Percentiles rank a stretch among this genome's conserved stretches.
Evolutionary conservation across 2,888 invertebrate species (phyloP).

Genomic region (Acholoe squamosa): DNA sequence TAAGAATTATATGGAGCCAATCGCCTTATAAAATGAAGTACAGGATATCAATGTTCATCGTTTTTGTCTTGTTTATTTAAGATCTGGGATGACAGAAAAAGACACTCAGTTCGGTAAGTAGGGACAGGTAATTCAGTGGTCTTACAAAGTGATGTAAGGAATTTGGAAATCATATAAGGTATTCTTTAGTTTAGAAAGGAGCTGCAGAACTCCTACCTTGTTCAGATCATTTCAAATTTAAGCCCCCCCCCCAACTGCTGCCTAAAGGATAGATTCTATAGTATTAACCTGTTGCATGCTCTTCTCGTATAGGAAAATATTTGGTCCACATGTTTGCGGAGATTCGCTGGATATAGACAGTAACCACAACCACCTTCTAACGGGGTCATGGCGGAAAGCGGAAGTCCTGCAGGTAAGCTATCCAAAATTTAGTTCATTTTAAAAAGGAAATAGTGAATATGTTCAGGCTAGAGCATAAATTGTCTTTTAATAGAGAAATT

Average conservation of each 20-base stretch:
- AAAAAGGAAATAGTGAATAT: not conserved
- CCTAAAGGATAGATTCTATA: too few species aligned
- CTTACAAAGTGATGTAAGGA: too few species aligned
- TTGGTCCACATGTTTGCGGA: conserved; percentile 83
- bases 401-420: conserved; percentile 36
- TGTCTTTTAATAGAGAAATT: not conserved
- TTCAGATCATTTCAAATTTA: too few species aligned
- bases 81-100: conserved; percentile 81
- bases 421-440: not conserved
- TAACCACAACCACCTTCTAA: conserved; percentile 82
- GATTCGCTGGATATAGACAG: conserved; percentile 83
- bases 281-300: not conserved
- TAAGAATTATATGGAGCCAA: too few species aligned
- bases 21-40: too few species aligned
- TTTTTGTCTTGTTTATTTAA: conserved; percentile 67
- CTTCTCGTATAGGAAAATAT: conserved; percentile 76
- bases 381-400: conserved; percentile 82
- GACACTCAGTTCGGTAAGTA: conserved; percentile 78
- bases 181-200: too few species aligned
- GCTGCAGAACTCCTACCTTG: too few species aligned
- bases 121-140: too few species aligned
- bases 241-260: too few species aligned
- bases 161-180: too few species aligned
- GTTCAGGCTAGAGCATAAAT: too few species aligned
- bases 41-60: too few species aligned